phyloP scores from a whole-genome alignment of 2,888 invertebrate genomes.

The Chamaedrilus cognettii region DNA sequence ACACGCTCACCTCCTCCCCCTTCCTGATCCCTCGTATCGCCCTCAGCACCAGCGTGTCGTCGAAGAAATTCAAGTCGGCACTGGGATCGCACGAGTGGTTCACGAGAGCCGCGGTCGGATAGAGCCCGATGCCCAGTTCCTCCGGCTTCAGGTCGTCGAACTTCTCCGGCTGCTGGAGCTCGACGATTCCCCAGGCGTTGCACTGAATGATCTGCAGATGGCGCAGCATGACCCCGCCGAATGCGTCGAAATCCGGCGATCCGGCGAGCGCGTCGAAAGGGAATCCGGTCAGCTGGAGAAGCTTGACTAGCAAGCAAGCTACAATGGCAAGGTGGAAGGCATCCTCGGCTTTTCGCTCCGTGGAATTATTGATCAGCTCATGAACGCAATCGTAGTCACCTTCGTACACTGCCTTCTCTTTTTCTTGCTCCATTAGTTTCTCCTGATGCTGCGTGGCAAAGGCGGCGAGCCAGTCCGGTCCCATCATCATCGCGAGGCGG shows the following conservation, averaged over 20 bases:
- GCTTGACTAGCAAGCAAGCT: conserved; percentile 48
- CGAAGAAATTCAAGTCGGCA: conserved; percentile 75
- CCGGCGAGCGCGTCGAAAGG: background rate
- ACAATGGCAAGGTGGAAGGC: conserved; percentile 69
- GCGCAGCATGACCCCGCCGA: conserved; percentile 73
- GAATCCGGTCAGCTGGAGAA: conserved; percentile 43
- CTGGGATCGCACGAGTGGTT: conserved; percentile 91
- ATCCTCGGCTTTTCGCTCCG: conserved; percentile 67
- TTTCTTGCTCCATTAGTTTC: background rate
- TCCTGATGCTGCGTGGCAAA: no score
- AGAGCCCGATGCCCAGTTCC: conserved; percentile 77
- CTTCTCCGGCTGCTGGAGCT: conserved; percentile 55
- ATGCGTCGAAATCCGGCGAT: conserved; percentile 10
- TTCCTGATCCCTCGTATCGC: conserved; percentile 67
- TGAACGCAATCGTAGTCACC: conserved; percentile 66
- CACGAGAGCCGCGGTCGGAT: conserved; percentile 83
- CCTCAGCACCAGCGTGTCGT: conserved; percentile 71
- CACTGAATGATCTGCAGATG: conserved; percentile 80
- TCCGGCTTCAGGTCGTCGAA: conserved; percentile 52
- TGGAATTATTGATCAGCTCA: conserved; percentile 72
- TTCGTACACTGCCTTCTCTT: conserved; percentile 18
- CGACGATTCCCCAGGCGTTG: conserved; percentile 76
- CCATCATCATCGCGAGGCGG: conserved; percentile 24
- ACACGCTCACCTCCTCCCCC: conserved; percentile 78
- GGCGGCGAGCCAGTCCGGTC: conserved; percentile 14